Evolutionary conservation across 1,140 invertebrate species (phyloP), one percentile per base, ranked within the genome.

Genomic region (Galleria mellonella): DNA sequence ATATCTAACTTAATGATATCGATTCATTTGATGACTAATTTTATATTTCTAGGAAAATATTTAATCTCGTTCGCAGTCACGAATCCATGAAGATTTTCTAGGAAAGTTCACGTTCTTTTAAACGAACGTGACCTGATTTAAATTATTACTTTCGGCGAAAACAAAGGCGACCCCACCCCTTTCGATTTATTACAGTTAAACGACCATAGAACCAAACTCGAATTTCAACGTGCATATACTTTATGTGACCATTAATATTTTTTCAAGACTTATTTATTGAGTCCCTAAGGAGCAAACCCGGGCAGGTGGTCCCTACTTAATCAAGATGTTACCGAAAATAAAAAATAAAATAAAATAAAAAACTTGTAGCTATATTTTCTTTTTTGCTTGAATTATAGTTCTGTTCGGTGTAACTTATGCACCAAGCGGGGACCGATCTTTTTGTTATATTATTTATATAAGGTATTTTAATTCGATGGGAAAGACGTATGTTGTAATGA

Each of bases 251-350:
- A 79, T 82, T 82, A 76, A 73, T 69, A 71, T 82, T 82, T 81
- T 71, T 77, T 74, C 57, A 51, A 53, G 58, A 51, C 55, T 68
- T 78, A 83, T 84, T 84, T 83, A 81, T 82, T 45, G 62, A 66
- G 61, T 73, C 63, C 67, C 71, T 48, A 70, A 73, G 62, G 55
- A 72, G 36, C 52, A 51, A 56, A 51, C 59, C 52, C 69, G 41
- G 51, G 82, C 82, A 85, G 82, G 82, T 85, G 82, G 82, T 85
- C 82, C 64, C 60, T 60, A 74, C 75, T 85, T 85, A 85, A 85
- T 85, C 82, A 85, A 85, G 82, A 85, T 61, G 82, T 85, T 83
- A 82, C 78, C 64, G 60, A 79, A 81, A 83, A 68, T 57, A 71
- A 77, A 78, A 23, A 23, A n/a, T n/a, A n/a, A n/a, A n/a, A n/a